Evolutionary conservation across 1,140 invertebrate species (phyloP).

Genomic region (Brachionus plicatilis): DNA sequence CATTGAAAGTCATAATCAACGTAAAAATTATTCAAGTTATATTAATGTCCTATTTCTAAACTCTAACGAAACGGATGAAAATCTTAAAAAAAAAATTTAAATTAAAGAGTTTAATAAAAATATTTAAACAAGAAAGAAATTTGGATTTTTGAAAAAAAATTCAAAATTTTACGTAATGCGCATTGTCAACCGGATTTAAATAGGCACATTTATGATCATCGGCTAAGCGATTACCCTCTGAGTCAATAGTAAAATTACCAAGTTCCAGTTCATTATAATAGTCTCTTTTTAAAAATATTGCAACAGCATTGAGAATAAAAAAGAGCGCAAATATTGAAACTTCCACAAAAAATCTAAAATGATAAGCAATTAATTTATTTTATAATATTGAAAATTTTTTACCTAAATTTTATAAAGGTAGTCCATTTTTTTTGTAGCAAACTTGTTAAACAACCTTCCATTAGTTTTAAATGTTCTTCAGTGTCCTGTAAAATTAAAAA

Average conservation of each 20-base stretch:
- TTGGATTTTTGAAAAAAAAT: slow-evolving; percentile 39
- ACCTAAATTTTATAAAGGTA: slow-evolving; percentile 83
- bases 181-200: slow-evolving; percentile 18
- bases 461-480: slow-evolving; percentile 84
- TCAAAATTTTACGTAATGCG: slow-evolving; percentile 23
- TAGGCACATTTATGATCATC: slow-evolving; percentile 44
- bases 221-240: slow-evolving; percentile 42
- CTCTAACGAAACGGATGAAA: no score
- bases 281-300: slow-evolving; percentile 66
- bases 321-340: slow-evolving; percentile 83
- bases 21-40: no score
- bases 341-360: slow-evolving; percentile 76
- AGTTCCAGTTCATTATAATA: slow-evolving; percentile 54
- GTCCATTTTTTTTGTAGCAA: slow-evolving; percentile 95
- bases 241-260: slow-evolving; percentile 39
- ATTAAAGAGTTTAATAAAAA: background rate
- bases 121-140: background rate
- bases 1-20: no score
- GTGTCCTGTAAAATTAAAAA: slow-evolving; percentile 65
- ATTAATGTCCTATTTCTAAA: no score
- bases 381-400: slow-evolving; percentile 41
- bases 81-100: background rate
- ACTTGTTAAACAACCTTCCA: slow-evolving; percentile 89
- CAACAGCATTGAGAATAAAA: slow-evolving; percentile 76
- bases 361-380: background rate